These are phyloP conservation scores for Prolemur simus DNA, from an alignment of 2,113 vertebrate species.

Conservation along the genomic window DNA sequence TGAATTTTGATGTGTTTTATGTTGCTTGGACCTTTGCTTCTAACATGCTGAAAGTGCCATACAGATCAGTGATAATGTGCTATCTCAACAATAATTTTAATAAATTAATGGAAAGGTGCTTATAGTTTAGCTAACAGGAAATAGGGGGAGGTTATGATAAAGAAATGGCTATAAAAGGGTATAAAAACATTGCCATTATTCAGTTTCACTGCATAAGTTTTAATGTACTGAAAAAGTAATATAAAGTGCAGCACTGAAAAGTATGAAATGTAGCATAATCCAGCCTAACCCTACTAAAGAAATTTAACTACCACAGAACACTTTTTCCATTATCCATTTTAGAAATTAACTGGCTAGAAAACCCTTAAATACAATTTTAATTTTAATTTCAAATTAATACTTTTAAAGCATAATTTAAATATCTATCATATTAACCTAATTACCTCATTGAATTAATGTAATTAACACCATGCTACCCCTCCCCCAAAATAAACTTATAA, in stretches of 20 bases:
- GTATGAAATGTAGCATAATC: conserved; percentile 86
- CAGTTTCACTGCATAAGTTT: conserved; percentile 92
- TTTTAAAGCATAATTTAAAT: conserved; percentile 39
- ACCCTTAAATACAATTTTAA: conserved; percentile 55
- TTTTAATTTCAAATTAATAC: conserved; percentile 69
- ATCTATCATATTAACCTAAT: conserved; percentile 63
- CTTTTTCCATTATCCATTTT: conserved; percentile 62
- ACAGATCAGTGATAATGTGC: conserved; percentile 97
- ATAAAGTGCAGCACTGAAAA: conserved; percentile 84
- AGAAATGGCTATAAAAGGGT: conserved; percentile 91
- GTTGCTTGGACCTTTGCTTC: conserved; percentile 93
- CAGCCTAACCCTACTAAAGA: conserved; percentile 73
- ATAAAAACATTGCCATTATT: conserved; percentile 97
- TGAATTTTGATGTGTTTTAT: conserved; percentile 99
- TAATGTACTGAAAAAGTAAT: conserved; percentile 91
- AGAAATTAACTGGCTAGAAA: conserved; percentile 71
- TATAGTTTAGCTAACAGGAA: conserved; percentile 89
- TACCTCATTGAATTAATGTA: conserved; percentile 72
- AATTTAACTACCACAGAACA: conserved; percentile 62
- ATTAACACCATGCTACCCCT: background rate
- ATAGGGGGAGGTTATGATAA: conserved; percentile 91
- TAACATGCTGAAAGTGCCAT: conserved; percentile 91
- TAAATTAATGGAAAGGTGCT: conserved; percentile 96
- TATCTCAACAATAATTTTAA: conserved; percentile 98
- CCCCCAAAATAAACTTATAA: conserved; percentile 20